Evolutionary conservation across 2,113 vertebrate species (phyloP).

Genomic region (Cochlearius cochlearius): DNA sequence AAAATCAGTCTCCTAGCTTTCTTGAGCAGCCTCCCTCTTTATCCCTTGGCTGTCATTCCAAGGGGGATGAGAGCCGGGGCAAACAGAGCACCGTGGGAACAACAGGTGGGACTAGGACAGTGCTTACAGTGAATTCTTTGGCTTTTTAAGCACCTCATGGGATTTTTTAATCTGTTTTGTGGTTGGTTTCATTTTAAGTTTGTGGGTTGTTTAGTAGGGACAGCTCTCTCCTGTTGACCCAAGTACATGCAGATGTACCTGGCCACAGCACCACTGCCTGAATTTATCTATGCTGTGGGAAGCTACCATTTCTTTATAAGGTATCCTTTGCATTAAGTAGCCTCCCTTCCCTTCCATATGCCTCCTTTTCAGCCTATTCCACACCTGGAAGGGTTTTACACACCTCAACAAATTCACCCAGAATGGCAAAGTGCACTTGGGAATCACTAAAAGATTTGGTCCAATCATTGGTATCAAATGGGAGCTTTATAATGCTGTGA

Average conservation of each 20-base stretch:
- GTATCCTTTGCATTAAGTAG: background rate
- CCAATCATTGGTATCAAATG: background rate
- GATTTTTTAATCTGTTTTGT: background rate
- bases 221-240: background rate
- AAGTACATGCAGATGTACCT: background rate
- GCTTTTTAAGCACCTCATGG: background rate
- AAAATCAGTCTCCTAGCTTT: background rate
- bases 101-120: background rate
- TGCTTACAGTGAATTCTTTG: background rate
- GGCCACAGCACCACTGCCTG: background rate
- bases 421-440: background rate
- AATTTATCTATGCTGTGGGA: background rate
- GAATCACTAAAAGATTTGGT: background rate
- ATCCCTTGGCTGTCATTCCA: background rate
- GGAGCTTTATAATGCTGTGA: background rate
- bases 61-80: background rate
- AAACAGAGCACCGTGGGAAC: accelerated
- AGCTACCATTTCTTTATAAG: background rate
- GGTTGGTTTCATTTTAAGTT: background rate
- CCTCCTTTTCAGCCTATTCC: background rate
- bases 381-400: background rate
- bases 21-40: background rate
- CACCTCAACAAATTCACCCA: background rate
- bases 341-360: background rate
- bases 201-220: background rate